These are phyloP conservation scores for Caenorhabditis remanei DNA, from an alignment of 1,140 invertebrate species.

Conservation along the genomic window DNA sequence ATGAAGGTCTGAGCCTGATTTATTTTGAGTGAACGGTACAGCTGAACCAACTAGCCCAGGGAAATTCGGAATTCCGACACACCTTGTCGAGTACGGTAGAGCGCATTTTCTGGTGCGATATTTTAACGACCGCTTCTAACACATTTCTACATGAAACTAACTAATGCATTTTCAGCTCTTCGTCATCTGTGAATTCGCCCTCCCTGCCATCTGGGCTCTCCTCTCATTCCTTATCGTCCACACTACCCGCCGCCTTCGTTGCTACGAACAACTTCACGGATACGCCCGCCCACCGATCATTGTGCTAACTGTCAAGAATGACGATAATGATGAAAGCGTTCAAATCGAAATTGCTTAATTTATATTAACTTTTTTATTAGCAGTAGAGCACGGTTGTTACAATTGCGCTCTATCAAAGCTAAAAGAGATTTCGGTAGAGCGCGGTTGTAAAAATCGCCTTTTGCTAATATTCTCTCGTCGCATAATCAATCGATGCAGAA, in stretches of 20 bases:
- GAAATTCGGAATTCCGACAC: too few relatives aligned
- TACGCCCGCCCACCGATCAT: slow-evolving; percentile 68
- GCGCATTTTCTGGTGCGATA: too few relatives aligned
- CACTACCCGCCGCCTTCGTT: slow-evolving; percentile 53
- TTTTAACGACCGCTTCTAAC: too few relatives aligned
- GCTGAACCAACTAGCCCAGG: too few relatives aligned
- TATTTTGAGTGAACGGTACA: too few relatives aligned
- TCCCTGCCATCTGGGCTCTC: slow-evolving; percentile 60
- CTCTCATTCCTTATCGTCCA: slow-evolving; percentile 60
- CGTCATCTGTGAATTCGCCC: slow-evolving; percentile 60
- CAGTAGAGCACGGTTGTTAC: too few relatives aligned
- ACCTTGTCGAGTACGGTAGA: too few relatives aligned
- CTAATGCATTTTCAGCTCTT: slow-evolving; percentile 51
- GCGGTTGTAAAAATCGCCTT: too few relatives aligned
- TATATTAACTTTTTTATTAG: too few relatives aligned
- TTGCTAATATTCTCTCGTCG: neutral
- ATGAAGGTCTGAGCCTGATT: too few relatives aligned
- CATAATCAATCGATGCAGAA: slow-evolving; percentile 54
- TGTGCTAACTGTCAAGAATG: slow-evolving; percentile 67
- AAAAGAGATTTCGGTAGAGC: too few relatives aligned
- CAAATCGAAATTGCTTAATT: slow-evolving; percentile 68
- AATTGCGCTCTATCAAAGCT: too few relatives aligned
- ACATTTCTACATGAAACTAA: neutral
- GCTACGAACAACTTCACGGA: slow-evolving; percentile 63
- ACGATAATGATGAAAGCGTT: slow-evolving; percentile 67